Conservation (phyloP, 2,888 invertebrate species). For the Ceramica pisi region DNA sequence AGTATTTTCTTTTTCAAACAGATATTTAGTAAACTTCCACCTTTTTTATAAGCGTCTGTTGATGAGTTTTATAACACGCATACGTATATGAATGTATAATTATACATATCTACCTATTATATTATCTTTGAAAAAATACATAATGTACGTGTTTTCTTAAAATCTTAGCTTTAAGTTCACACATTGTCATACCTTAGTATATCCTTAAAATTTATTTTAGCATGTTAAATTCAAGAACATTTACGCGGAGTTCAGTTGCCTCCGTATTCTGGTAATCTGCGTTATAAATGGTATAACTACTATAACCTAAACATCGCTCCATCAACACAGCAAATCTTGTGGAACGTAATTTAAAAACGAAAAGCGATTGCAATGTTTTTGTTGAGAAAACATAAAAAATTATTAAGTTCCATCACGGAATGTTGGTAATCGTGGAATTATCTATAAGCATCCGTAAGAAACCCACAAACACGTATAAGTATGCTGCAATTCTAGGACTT, state of each 20-base stretch:
- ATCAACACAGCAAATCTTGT: constrained; percentile 68
- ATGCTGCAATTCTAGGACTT: not conserved
- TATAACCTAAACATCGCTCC: constrained; percentile 70
- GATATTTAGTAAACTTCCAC: too few relatives aligned
- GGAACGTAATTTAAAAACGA: constrained; percentile 43
- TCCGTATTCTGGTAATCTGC: constrained; percentile 65
- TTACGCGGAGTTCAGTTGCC: constrained; percentile 52
- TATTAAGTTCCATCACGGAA: too few relatives aligned
- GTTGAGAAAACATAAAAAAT: not conserved
- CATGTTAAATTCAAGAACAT: constrained; percentile 52
- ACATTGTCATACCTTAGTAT: constrained; percentile 17
- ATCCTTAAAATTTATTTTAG: constrained; percentile 16
- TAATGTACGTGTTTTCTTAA: not conserved
- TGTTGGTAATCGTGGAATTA: not conserved
- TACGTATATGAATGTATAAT: too few relatives aligned
- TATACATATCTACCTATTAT: too few relatives aligned
- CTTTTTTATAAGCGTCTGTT: too few relatives aligned
- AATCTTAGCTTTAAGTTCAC: not conserved
- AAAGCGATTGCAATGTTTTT: constrained; percentile 38
- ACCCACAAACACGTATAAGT: not conserved
- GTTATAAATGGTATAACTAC: constrained; percentile 68
- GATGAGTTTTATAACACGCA: too few relatives aligned
- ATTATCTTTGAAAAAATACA: not conserved
- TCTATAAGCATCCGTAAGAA: not conserved
- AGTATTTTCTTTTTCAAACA: too few relatives aligned